Conservation (phyloP, 92 coral and sea anemone genomes). For the Ricordea florida region DNA sequence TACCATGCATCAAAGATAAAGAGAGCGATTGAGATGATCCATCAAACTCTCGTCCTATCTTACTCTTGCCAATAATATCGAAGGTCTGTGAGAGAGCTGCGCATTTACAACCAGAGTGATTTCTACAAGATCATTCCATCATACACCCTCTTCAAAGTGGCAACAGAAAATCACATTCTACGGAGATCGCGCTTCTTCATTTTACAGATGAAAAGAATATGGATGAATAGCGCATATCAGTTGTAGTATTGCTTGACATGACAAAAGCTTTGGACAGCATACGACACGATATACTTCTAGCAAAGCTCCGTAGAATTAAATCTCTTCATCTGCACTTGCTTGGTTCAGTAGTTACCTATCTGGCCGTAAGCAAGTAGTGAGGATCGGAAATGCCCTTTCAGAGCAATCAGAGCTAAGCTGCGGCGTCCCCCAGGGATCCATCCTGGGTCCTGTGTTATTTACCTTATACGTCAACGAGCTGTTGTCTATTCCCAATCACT, state of each 20-base stretch:
- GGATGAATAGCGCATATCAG: neutral
- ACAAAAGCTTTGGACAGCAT: constrained; percentile 15
- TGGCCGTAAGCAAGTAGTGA: constrained; percentile 2
- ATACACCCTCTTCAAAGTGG: constrained; percentile 26
- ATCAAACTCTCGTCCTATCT: constrained; percentile 39
- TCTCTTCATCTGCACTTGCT: constrained; percentile 4
- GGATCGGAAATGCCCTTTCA: neutral
- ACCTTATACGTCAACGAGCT: constrained; percentile 21
- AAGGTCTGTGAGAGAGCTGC: constrained; percentile 38
- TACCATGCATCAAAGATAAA: constrained; percentile 15
- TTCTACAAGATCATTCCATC: neutral
- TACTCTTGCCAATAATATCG: constrained; percentile 26
- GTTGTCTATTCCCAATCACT: constrained; percentile 19
- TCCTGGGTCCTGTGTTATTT: constrained; percentile 28
- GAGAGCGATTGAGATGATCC: constrained; percentile 49
- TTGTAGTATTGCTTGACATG: constrained; percentile 4
- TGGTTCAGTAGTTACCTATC: constrained; percentile 17
- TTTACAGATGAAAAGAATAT: neutral
- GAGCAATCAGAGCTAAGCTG: neutral
- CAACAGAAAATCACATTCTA: constrained; percentile 35
- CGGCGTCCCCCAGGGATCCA: constrained; percentile 37
- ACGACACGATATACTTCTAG: constrained; percentile 9
- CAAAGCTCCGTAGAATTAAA: constrained; percentile 12
- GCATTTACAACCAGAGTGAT: constrained; percentile 18
- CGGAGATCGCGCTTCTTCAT: constrained; percentile 32